Percentiles rank a stretch among this genome's conserved stretches.
phyloP scores from a whole-genome alignment of 2,797 vertebrate genomes.

The Clarias pachynema region DNA sequence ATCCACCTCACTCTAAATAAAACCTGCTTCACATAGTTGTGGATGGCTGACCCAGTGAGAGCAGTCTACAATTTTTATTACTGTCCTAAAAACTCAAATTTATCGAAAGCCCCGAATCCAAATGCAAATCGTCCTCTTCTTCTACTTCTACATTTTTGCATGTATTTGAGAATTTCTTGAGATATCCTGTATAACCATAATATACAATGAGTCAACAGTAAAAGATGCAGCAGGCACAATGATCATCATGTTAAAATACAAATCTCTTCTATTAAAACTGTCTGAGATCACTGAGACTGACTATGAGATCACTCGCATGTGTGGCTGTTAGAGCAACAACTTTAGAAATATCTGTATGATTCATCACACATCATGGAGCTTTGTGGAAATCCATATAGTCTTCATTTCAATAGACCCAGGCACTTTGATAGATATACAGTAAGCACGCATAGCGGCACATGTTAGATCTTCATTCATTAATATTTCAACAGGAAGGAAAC shows the following conservation, averaged over 20 bases:
- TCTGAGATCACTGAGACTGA: too few relatives aligned
- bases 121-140: slow-evolving; percentile 1
- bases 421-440: background rate
- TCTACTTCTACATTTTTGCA: slow-evolving; percentile 23
- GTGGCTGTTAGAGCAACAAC: background rate
- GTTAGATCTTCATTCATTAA: background rate
- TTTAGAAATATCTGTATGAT: slow-evolving; percentile 9
- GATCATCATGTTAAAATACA: background rate
- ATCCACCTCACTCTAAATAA: slow-evolving; percentile 51
- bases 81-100: background rate
- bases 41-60: slow-evolving; percentile 20
- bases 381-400: slow-evolving; percentile 23
- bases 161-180: slow-evolving; percentile 17
- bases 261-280: background rate
- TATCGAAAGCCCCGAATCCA: slow-evolving; percentile 12
- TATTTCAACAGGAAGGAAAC: slow-evolving; percentile 10
- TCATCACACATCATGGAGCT: background rate
- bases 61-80: slow-evolving; percentile 20
- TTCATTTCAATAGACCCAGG: slow-evolving; percentile 28
- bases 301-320: background rate
- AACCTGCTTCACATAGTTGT: slow-evolving; percentile 40
- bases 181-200: background rate
- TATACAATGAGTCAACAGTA: background rate
- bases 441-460: too few relatives aligned
- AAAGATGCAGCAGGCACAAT: background rate